Base-by-base conservation (phyloP, 2,113 vertebrate genomes). In the Rana temporaria region DNA sequence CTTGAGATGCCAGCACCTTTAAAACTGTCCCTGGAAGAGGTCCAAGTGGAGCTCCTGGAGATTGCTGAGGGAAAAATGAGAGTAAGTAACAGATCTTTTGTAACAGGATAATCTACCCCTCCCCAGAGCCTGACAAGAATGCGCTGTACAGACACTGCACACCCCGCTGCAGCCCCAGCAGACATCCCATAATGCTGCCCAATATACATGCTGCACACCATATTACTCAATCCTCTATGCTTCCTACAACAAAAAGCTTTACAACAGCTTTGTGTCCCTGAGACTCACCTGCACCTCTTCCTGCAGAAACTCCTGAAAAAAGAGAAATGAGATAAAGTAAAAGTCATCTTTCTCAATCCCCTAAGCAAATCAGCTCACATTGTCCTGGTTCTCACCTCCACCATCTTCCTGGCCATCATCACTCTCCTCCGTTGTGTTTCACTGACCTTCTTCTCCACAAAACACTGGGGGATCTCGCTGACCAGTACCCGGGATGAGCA, bases 1-100 rank as follows among this genome's bases (percentile, higher is more conserved):
- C 98, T 57, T 99, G 94, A 19, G 98, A 99, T 78, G 98, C 95
- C n/a, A 99, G 87, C 65, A 98, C 96, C 90, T 96, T 97, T 79
- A 96, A 90, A 81, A 98, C 93, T 0, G 96, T 96, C 78, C 97
- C 91, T 62, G 98, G 97, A 78, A 99, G 84, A 6, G 94, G 92
- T 56, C 92, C 93, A 84, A 86, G 92, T 76, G 95, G 89, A 86
- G 94, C 88, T 87, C 97, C 95, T 17, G 96, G 91, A 57, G 93
- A 92, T 86, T 92, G 92, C 22, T 99, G 90, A 68, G 97, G 86
- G 85, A 48, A 90, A 84, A 53, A 15, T 84, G 14, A 30, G 84
- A 67, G 16, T n/a, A 8, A 3, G 26, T 30, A 30, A 30, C 26
- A 1, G 26, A 30, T 30, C 26, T 2, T 3, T 30, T 30, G 26